phyloP scores from a whole-genome alignment of 2,797 vertebrate species.

The Pipistrellus pipistrellus region DNA sequence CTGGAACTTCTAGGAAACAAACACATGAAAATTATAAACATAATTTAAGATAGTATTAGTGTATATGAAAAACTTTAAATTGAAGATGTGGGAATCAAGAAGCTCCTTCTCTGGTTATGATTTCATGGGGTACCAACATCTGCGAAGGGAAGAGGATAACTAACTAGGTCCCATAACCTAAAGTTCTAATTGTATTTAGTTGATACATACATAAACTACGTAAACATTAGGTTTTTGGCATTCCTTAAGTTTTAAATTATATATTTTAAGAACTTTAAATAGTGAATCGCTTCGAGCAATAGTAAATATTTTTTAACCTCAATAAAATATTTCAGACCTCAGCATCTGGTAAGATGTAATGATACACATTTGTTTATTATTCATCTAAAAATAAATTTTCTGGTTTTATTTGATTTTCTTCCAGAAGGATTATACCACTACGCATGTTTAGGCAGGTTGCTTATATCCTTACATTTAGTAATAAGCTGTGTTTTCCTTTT shows the following conservation, averaged over 20 bases:
- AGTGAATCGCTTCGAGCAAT: slow-evolving; percentile 32
- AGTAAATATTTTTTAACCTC: slow-evolving; percentile 59
- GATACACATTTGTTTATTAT: slow-evolving; percentile 39
- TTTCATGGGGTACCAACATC: neutral
- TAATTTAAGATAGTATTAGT: neutral
- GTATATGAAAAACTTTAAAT: neutral
- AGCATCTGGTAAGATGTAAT: slow-evolving; percentile 44
- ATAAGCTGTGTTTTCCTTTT: slow-evolving; percentile 8
- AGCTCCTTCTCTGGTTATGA: neutral
- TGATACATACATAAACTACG: neutral
- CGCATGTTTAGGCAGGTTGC: neutral
- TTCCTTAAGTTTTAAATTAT: slow-evolving; percentile 37
- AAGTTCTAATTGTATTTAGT: slow-evolving; percentile 7
- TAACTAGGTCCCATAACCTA: neutral
- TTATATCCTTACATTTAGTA: slow-evolving; percentile 6
- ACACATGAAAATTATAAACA: neutral
- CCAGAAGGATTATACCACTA: neutral
- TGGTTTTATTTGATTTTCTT: slow-evolving; percentile 36
- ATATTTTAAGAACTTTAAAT: slow-evolving; percentile 44
- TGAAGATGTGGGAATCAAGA: neutral
- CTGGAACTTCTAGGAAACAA: neutral
- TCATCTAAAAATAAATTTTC: slow-evolving; percentile 29
- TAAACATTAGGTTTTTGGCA: slow-evolving; percentile 31
- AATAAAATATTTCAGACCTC: slow-evolving; percentile 45
- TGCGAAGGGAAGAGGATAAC: neutral